These are phyloP conservation scores for Echiichthys vipera DNA, from an alignment of 2,797 vertebrate genomes.

Conservation along the genomic window DNA sequence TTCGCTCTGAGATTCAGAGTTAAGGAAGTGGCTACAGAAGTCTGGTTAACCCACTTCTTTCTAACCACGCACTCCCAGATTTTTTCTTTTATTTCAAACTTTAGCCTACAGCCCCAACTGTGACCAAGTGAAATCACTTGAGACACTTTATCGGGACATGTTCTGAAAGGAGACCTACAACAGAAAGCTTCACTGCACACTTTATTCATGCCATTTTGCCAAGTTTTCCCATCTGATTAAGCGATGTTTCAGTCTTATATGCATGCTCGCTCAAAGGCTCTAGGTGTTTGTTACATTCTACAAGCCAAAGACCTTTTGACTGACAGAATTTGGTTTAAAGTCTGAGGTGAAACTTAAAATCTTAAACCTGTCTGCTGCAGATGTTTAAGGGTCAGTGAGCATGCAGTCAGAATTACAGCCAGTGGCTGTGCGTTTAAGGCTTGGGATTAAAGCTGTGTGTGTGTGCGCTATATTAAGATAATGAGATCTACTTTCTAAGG, in stretches of 20 bases:
- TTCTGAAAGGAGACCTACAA: background rate
- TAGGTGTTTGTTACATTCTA: background rate
- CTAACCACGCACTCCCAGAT: background rate
- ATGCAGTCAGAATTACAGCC: conserved; percentile 5
- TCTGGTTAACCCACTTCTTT: background rate
- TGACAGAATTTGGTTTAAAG: background rate
- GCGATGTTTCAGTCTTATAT: background rate
- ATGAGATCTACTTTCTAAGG: conserved; percentile 68
- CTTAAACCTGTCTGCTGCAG: conserved; percentile 25
- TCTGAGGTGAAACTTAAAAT: conserved; percentile 36
- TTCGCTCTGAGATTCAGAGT: no score
- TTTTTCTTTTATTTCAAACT: background rate
- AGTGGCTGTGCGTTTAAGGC: conserved; percentile 22
- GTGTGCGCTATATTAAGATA: conserved; percentile 66
- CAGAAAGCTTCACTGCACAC: background rate
- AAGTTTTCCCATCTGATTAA: background rate
- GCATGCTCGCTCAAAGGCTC: background rate
- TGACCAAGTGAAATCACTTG: background rate
- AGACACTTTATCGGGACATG: background rate
- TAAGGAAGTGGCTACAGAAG: background rate
- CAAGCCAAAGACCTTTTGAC: background rate
- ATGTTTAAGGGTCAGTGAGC: conserved; percentile 22
- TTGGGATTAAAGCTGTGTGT: conserved; percentile 71
- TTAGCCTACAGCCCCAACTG: background rate
- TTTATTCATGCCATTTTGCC: background rate